Evolutionary conservation across 2,888 invertebrate genomes (phyloP), one percentile per base, ranked within the genome.

Genomic region (Allacma fusca): DNA sequence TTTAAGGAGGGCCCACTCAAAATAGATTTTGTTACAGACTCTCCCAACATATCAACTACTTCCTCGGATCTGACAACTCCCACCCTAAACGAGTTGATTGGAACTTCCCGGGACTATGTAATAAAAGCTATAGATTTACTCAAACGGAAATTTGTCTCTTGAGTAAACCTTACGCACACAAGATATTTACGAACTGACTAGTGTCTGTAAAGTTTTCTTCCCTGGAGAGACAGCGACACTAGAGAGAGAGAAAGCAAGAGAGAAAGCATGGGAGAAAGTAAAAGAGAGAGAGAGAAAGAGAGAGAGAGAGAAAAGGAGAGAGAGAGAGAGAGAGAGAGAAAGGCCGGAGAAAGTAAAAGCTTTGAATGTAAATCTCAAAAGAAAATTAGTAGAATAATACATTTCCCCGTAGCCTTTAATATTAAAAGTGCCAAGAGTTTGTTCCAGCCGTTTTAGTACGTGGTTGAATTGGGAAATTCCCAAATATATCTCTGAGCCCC

Each of bases 101-200:
- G 50, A 50, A 50, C 50, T 50, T 50, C 7, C 16, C 7, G 16
- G 19, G 50, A 16, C 50, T 16, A 50, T 50, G 50, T 50, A 50
- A 50, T 50, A 50, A 50, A 50, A 50, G 50, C 50, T 50, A 50
- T 50, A 50, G 50, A 50, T 50, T 50, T 50, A 50, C 50, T 50
- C 50, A 50, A 50, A 50, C 50, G 50, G 50, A 50, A 50, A n/a
- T 50, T 50, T 13, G 16, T 50, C 50, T n/a, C n/a, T 50, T 12
- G 50, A 50, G 50, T 50, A 50, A 50, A 50, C 50, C 50, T 50
- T 34, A 34, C 34, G n/a, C n/a, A 50, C 5, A 16, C 4, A 16
- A 50, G 50, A 50, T 50, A 50, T 50, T 50, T 50, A 50, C 50
- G 50, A 50, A 50, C 50, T 50, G 50, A 19, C 16, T 50, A 50